Evolutionary conservation across 2,113 vertebrate species (phyloP).

Genomic region (Fregetta grallaria): DNA sequence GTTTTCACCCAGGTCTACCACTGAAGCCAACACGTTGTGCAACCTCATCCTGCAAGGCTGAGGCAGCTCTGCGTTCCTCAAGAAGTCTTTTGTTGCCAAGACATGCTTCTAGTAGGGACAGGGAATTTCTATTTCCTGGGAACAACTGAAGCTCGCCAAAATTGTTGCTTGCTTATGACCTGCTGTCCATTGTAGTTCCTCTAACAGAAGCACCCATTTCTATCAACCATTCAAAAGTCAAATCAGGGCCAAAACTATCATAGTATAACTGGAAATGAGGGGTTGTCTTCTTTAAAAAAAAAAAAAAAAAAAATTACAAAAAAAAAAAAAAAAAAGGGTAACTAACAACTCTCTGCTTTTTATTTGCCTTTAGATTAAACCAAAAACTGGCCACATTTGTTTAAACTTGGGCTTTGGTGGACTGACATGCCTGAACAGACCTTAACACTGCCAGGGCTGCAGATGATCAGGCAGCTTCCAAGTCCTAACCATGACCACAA

Average conservation of each 20-base stretch:
- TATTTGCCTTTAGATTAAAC: conserved; percentile 29
- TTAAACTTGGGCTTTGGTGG: conserved; percentile 42
- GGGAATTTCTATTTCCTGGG: background rate
- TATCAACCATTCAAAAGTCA: background rate
- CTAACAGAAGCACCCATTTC: background rate
- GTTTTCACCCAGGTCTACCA: background rate
- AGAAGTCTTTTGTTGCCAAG: background rate
- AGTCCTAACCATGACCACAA: conserved; percentile 13
- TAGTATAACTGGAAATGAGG: background rate
- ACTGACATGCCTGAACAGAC: conserved; percentile 47
- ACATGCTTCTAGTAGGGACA: background rate
- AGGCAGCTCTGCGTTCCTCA: background rate
- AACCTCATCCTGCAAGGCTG: background rate
- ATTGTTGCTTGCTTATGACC: background rate
- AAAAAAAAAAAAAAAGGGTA: background rate
- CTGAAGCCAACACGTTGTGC: background rate
- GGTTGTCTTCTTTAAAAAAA: background rate
- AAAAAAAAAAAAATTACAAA: background rate
- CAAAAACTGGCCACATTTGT: background rate
- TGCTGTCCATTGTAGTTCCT: background rate
- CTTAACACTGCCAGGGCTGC: background rate
- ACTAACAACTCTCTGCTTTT: background rate
- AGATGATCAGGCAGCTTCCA: conserved; percentile 15
- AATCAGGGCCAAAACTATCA: background rate
- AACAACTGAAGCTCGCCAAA: background rate